Evolutionary conservation across 2,888 invertebrate genomes (phyloP).

Genomic region (Petrolisthes manimaculis): DNA sequence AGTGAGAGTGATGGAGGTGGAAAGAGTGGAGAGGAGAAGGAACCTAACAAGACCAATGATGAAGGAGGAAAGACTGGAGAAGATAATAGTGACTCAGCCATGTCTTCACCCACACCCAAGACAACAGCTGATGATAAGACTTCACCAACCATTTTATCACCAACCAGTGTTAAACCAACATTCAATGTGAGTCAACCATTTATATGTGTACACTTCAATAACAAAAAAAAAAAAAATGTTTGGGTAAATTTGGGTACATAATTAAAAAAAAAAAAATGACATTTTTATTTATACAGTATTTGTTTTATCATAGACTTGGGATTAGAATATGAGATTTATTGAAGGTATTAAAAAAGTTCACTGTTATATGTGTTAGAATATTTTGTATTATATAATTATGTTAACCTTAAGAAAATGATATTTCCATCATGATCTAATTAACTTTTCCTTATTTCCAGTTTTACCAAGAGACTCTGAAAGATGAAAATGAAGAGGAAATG

Average conservation of each 20-base stretch:
- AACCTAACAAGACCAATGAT: constrained; percentile 2
- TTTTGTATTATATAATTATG: too few relatives aligned
- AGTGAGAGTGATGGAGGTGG: constrained; percentile 25
- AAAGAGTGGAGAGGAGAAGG: neutral
- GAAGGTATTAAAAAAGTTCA: too few relatives aligned
- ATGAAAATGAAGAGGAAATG: constrained; percentile 10
- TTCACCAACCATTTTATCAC: constrained; percentile 19
- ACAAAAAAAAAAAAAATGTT: too few relatives aligned
- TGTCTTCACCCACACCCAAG: constrained; percentile 17
- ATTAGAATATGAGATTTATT: too few relatives aligned
- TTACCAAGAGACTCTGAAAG: constrained; percentile 37
- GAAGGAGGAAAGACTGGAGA: constrained; percentile 15
- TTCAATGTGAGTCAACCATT: constrained; percentile 30
- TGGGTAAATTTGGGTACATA: too few relatives aligned
- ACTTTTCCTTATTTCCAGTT: constrained; percentile 7
- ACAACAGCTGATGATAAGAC: constrained; percentile 23
- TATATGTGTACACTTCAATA: too few relatives aligned
- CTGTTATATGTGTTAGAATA: too few relatives aligned
- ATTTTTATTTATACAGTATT: too few relatives aligned
- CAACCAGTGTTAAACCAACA: constrained; percentile 41
- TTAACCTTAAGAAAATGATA: too few relatives aligned
- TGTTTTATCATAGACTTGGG: too few relatives aligned
- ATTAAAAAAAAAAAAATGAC: too few relatives aligned
- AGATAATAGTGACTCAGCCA: constrained; percentile 11
- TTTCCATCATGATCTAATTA: neutral